Percentiles rank a stretch among this genome's conserved stretches.
Conservation (phyloP, 2,797 vertebrate genomes). For the Typhlichthys subterraneus region DNA sequence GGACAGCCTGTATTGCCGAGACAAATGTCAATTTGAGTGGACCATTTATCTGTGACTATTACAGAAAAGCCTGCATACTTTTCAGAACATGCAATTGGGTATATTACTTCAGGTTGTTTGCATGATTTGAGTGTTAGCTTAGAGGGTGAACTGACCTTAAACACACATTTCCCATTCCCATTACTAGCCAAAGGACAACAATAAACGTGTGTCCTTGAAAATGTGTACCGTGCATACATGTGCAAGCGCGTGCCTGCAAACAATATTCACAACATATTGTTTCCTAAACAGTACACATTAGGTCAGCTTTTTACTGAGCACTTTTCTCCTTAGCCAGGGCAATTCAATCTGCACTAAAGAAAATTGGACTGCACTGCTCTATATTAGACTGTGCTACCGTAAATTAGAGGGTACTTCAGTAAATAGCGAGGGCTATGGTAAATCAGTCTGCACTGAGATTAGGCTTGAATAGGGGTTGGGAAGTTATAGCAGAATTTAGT, state of each 20-base stretch:
- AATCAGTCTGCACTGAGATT: constrained; percentile 71
- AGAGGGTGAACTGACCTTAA: not conserved
- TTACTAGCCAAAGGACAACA: not conserved
- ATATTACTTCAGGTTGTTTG: not conserved
- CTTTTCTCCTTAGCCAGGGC: constrained; percentile 52
- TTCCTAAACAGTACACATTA: constrained; percentile 43
- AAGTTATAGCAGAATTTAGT: constrained; percentile 2
- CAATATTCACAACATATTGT: constrained; percentile 47
- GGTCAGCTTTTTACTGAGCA: constrained; percentile 56
- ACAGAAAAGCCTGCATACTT: too few relatives aligned
- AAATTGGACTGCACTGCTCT: constrained; percentile 69
- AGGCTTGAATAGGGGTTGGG: constrained; percentile 54
- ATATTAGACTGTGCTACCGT: constrained; percentile 58
- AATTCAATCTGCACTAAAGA: constrained; percentile 74
- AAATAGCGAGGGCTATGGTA: constrained; percentile 62
- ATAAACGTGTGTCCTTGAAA: not conserved
- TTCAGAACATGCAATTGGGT: not conserved
- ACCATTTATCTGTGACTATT: too few relatives aligned
- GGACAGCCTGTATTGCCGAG: too few relatives aligned
- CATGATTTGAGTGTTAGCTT: constrained; percentile 2
- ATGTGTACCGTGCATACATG: not conserved
- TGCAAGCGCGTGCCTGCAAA: constrained; percentile 16
- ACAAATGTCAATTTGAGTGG: too few relatives aligned
- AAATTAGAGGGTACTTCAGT: constrained; percentile 72
- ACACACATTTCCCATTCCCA: not conserved